These are phyloP conservation scores for Catagonus wagneri DNA, from an alignment of 2,113 vertebrate genomes.

Conservation along the genomic window DNA sequence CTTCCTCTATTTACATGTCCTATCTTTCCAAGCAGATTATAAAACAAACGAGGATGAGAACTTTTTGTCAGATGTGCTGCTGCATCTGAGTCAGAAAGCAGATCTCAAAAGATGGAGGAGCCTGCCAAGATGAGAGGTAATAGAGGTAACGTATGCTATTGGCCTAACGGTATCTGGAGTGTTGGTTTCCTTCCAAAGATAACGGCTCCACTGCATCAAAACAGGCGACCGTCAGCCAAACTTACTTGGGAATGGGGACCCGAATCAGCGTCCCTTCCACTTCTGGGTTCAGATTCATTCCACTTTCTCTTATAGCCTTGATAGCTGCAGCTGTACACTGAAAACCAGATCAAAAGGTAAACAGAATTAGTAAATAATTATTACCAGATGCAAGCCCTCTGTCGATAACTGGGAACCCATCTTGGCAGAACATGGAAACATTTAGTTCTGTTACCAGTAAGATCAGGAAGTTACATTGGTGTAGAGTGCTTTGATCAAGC, in stretches of 20 bases:
- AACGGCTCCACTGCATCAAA: not conserved
- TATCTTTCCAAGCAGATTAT: not conserved
- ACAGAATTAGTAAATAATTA: slow-evolving; percentile 93
- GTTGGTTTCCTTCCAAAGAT: slow-evolving; percentile 48
- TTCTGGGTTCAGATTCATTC: slow-evolving; percentile 99
- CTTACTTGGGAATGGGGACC: slow-evolving; percentile 97
- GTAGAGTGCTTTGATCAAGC: slow-evolving; percentile 91
- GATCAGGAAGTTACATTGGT: slow-evolving; percentile 91
- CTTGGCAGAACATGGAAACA: slow-evolving; percentile 93
- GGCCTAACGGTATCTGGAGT: not conserved
- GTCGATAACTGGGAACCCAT: slow-evolving; percentile 89
- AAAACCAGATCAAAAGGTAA: slow-evolving; percentile 90
- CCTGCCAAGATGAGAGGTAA: not conserved
- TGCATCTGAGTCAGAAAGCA: not conserved
- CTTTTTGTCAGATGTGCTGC: not conserved
- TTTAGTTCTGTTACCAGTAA: slow-evolving; percentile 91
- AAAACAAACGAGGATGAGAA: not conserved
- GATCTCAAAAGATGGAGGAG: not conserved
- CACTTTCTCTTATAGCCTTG: slow-evolving; percentile 95
- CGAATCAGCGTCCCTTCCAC: slow-evolving; percentile 95
- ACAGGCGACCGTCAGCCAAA: slow-evolving; percentile 42
- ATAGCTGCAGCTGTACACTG: slow-evolving; percentile 94
- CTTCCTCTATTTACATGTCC: not conserved
- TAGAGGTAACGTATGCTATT: not conserved
- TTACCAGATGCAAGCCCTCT: slow-evolving; percentile 90